A percentile compares a stretch with the other conserved stretches of the same genome.
Conservation (phyloP, 2,113 vertebrate genomes). For the Strigops habroptila region DNA sequence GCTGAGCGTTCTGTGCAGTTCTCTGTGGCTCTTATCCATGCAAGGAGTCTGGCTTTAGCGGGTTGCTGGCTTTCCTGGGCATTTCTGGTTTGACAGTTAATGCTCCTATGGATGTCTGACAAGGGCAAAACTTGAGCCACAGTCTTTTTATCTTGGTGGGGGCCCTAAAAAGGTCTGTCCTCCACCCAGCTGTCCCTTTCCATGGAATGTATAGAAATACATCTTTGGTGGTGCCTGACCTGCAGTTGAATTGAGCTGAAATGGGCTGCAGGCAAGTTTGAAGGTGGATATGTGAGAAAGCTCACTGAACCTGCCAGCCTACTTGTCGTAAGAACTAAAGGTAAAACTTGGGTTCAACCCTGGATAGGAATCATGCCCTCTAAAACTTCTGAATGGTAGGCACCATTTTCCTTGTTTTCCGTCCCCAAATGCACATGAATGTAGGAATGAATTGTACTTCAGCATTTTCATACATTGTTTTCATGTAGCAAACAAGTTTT, state of each 20-base stretch:
- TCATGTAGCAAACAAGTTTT: slow-evolving; percentile 8
- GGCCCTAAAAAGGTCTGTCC: neutral
- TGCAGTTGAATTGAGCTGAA: neutral
- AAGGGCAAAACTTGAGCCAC: neutral
- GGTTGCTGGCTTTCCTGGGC: neutral
- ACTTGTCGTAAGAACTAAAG: neutral
- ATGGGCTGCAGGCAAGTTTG: neutral
- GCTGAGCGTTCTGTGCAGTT: neutral
- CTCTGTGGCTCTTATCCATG: neutral
- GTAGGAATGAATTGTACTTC: neutral
- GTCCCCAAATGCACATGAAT: neutral
- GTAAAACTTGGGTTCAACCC: neutral
- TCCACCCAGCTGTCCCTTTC: neutral
- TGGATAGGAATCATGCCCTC: neutral
- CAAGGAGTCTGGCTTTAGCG: neutral
- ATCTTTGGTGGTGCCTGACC: neutral
- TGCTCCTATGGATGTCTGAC: neutral
- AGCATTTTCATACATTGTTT: neutral
- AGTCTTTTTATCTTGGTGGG: neutral
- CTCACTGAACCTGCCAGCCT: neutral
- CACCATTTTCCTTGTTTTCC: neutral
- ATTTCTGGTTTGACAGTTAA: neutral
- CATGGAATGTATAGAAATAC: neutral
- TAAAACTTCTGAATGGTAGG: neutral
- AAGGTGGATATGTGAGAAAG: neutral